Evolutionary conservation across 2,888 invertebrate species (phyloP).

Genomic region (Rhamnusium bicolor): DNA sequence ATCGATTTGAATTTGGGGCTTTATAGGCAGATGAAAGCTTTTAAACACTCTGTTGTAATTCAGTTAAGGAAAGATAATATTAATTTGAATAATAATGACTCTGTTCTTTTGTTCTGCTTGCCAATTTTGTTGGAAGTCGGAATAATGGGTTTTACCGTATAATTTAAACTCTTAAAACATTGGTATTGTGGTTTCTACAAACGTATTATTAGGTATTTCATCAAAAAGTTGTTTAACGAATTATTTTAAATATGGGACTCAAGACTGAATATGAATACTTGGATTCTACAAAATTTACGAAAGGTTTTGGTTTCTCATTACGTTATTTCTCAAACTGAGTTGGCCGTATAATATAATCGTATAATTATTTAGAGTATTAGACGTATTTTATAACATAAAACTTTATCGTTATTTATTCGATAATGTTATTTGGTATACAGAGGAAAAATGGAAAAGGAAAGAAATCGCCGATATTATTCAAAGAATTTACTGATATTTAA

Average conservation of each 20-base stretch:
- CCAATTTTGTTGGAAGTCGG: slow-evolving; percentile 29
- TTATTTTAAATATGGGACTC: not conserved
- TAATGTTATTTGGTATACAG: too few species aligned
- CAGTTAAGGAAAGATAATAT: slow-evolving; percentile 41
- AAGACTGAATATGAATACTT: not conserved
- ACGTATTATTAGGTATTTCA: slow-evolving; percentile 28
- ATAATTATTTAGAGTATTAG: not conserved
- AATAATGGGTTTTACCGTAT: slow-evolving; percentile 30
- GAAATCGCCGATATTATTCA: too few species aligned
- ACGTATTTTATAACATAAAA: not conserved
- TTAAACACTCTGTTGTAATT: slow-evolving; percentile 37
- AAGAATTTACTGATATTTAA: too few species aligned
- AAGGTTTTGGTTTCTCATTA: not conserved
- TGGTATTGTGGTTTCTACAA: slow-evolving; percentile 19
- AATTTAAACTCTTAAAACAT: slow-evolving; percentile 34
- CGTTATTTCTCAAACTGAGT: not conserved
- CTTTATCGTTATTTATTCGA: not conserved
- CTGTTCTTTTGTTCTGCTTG: slow-evolving; percentile 33
- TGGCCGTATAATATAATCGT: not conserved
- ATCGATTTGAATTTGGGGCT: slow-evolving; percentile 28
- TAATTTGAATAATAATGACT: slow-evolving; percentile 44
- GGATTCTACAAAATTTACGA: not conserved
- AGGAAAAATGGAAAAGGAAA: too few species aligned
- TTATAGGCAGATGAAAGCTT: slow-evolving; percentile 36
- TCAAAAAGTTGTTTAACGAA: slow-evolving; percentile 18